Conservation (phyloP, 2,797 vertebrate species). For the Oryzias sinensis region DNA sequence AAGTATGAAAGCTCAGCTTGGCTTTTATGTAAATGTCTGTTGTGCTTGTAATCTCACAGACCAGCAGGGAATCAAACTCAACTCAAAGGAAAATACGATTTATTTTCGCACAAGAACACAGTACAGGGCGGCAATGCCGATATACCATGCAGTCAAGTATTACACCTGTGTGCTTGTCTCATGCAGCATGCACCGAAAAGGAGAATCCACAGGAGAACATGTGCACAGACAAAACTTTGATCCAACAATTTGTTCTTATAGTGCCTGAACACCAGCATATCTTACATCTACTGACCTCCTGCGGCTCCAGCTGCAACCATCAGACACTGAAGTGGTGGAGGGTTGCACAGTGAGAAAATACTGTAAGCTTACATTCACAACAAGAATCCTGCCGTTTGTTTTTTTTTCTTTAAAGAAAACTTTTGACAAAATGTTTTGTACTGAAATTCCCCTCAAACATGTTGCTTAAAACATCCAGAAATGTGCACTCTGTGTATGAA, state of each 20-base stretch:
- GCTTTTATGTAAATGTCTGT: too few relatives aligned
- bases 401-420: background rate
- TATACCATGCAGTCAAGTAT: slow-evolving; percentile 75
- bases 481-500: too few relatives aligned
- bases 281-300: slow-evolving; percentile 7
- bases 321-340: slow-evolving; percentile 2
- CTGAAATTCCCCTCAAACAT: too few relatives aligned
- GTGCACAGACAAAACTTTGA: slow-evolving; percentile 57
- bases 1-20: background rate
- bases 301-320: background rate
- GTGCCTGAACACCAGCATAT: slow-evolving; percentile 33
- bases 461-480: too few relatives aligned
- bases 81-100: slow-evolving; percentile 69
- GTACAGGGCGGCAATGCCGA: slow-evolving; percentile 61
- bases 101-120: slow-evolving; percentile 74
- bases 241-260: slow-evolving; percentile 30
- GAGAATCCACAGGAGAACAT: slow-evolving; percentile 66
- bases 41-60: background rate
- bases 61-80: slow-evolving; percentile 1
- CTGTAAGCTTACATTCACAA: slow-evolving; percentile 21
- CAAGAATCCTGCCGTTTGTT: slow-evolving; percentile 2
- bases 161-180: slow-evolving; percentile 72
- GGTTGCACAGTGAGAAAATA: slow-evolving; percentile 7
- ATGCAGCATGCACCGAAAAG: slow-evolving; percentile 78
- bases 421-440: background rate